These are phyloP conservation scores for Sarotherodon lohbergeri DNA, from an alignment of 2,113 vertebrate genomes.

Conservation along the genomic window DNA sequence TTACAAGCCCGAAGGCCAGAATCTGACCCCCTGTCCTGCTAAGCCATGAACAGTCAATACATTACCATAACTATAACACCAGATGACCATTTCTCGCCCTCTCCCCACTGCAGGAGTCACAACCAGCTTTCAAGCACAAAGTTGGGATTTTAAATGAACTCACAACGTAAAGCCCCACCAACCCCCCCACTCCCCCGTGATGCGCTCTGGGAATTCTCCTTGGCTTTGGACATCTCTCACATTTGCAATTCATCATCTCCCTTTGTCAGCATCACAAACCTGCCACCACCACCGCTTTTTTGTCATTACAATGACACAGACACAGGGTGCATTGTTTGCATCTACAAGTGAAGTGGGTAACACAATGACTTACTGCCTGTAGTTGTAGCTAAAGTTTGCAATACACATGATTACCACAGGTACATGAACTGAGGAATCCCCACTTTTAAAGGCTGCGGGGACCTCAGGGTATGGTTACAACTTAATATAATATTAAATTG, in stretches of 20 bases:
- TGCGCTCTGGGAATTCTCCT: slow-evolving; percentile 56
- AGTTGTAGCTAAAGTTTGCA: background rate
- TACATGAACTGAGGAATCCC: slow-evolving; percentile 27
- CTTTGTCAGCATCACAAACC: slow-evolving; percentile 49
- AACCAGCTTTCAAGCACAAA: slow-evolving; percentile 44
- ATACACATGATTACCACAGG: slow-evolving; percentile 23
- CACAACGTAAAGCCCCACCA: slow-evolving; percentile 13
- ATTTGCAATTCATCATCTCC: slow-evolving; percentile 75
- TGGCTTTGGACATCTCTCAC: slow-evolving; percentile 57
- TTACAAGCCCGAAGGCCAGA: background rate
- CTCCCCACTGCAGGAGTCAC: slow-evolving; percentile 32
- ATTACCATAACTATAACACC: slow-evolving; percentile 74
- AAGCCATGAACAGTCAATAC: slow-evolving; percentile 33
- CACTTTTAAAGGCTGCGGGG: background rate
- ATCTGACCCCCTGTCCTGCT: slow-evolving; percentile 48
- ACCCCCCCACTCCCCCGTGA: background rate
- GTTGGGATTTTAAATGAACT: slow-evolving; percentile 62
- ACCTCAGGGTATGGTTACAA: background rate
- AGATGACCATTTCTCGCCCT: slow-evolving; percentile 57
- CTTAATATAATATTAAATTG: background rate
- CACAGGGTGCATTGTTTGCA: slow-evolving; percentile 38
- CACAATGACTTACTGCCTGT: slow-evolving; percentile 6
- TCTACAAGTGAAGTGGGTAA: slow-evolving; percentile 22
- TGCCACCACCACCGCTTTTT: slow-evolving; percentile 30
- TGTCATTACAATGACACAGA: slow-evolving; percentile 60